Evolutionary conservation across 2,888 invertebrate genomes (phyloP), one percentile per base, ranked within the genome.

Genomic region (Chrysolina americana): DNA sequence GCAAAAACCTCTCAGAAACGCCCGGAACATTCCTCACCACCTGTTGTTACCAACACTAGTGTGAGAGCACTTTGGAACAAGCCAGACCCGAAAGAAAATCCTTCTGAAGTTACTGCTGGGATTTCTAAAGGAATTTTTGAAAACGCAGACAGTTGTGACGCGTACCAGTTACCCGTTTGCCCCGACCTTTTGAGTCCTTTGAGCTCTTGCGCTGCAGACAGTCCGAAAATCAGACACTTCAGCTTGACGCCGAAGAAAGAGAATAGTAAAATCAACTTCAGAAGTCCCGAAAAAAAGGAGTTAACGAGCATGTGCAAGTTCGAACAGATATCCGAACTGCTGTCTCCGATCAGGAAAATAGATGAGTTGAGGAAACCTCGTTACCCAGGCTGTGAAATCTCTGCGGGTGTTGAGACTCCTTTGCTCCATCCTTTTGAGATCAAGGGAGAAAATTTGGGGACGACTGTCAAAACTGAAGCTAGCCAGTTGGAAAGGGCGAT

Each of bases 151-250:
- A 75, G 72, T 36, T 44, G n/a, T 62, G 56, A 68, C 23, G 70
- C 41, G 13, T 75, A 48, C 44, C 59, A 63, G 48, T 53, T 41
- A 10, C 59, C 71, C 15, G 15, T 50, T 3, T 68, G 68, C 69
- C 74, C 76, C 17, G 53, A 56, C 62, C 41, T 74, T 44, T 36
- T 78, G 47, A 78, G 78, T 19, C 78, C 78, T 47, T 65, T 78
- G 48, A 70, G 65, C 15, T 36, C 73, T 3, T 64, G 50, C 5
- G 15, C 76, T 47, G n/a, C 68, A 11, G 69, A 48, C 41, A 75
- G 68, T 62, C 73, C 75, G 17, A 69, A 41, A 50, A 28, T 28
- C 6, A 44, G 44, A 15, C 44, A 15, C 2, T 0, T 15, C 3
- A 44, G 15, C 11, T 44, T 8, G 44, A 15, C 44, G 15, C 11